Percentiles rank a stretch among this genome's conserved stretches.
Conservation (phyloP, 2,888 invertebrate genomes). For the Lobophora halterata region DNA sequence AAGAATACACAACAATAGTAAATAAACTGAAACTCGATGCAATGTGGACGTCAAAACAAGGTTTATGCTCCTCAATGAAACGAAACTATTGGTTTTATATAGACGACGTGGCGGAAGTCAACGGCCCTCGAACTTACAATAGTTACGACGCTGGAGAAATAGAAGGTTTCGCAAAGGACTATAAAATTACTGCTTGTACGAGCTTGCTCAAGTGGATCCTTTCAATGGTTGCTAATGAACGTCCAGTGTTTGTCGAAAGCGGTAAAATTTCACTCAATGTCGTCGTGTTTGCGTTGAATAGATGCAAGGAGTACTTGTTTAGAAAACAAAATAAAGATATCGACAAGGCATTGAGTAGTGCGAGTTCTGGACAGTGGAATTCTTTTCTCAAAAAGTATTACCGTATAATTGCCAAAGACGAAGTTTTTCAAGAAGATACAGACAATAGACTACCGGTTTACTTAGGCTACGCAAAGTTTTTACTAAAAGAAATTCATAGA, state of each 20-base stretch:
- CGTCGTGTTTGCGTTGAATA: conserved; percentile 85
- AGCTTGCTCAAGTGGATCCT: conserved; percentile 84
- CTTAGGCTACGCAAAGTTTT: conserved; percentile 70
- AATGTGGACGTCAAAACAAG: conserved; percentile 69
- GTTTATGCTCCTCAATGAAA: conserved; percentile 78
- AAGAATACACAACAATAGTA: conserved; percentile 47
- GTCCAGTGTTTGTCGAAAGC: conserved; percentile 65
- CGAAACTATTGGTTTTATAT: conserved; percentile 84
- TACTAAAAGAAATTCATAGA: conserved; percentile 80
- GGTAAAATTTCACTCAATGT: conserved; percentile 80
- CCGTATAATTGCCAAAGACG: conserved; percentile 80
- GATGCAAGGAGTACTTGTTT: conserved; percentile 84
- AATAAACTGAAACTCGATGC: conserved; percentile 65
- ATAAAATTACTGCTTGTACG: conserved; percentile 88
- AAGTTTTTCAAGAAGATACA: conserved; percentile 67
- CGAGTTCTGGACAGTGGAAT: conserved; percentile 83
- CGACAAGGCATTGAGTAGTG: conserved; percentile 64
- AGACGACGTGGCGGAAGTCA: conserved; percentile 81
- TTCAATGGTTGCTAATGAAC: conserved; percentile 59
- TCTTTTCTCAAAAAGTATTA: conserved; percentile 84
- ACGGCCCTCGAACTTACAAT: conserved; percentile 87
- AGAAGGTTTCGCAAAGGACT: conserved; percentile 85
- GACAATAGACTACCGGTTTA: conserved; percentile 58
- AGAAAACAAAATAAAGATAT: conserved; percentile 84
- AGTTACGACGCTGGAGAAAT: conserved; percentile 79